Conservation (phyloP, 2,888 invertebrate species). For the Bombylius major region DNA sequence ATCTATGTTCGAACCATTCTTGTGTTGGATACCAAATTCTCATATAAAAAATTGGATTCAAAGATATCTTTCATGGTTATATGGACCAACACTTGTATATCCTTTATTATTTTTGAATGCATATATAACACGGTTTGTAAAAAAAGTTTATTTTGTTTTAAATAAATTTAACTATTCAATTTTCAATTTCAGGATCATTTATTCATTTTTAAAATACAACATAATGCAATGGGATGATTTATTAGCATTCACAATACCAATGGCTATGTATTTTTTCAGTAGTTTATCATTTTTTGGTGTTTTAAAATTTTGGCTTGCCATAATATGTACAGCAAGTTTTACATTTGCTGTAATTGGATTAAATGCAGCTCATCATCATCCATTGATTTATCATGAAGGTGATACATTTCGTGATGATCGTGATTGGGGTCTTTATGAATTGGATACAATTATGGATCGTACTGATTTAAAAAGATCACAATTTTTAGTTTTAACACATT, state of each 20-base stretch:
- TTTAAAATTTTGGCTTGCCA: constrained; percentile 41
- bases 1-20: constrained; percentile 51
- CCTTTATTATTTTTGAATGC: constrained; percentile 23
- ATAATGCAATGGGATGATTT: constrained; percentile 35
- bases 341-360: constrained; percentile 50
- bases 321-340: constrained; percentile 44
- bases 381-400: constrained; percentile 65
- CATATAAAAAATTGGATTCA: constrained; percentile 40
- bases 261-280: constrained; percentile 34
- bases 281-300: constrained; percentile 21
- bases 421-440: constrained; percentile 68
- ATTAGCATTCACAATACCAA: constrained; percentile 34
- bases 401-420: constrained; percentile 43
- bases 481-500: constrained; percentile 55
- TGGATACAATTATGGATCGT: constrained; percentile 62
- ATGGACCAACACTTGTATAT: constrained; percentile 35
- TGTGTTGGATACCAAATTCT: constrained; percentile 48
- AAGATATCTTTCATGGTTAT: constrained; percentile 42
- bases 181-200: constrained; percentile 21
- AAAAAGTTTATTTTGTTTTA: no score
- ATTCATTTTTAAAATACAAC: constrained; percentile 24
- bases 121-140: constrained; percentile 25
- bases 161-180: not conserved
- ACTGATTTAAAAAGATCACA: constrained; percentile 51
- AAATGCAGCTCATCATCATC: constrained; percentile 69